Base-by-base conservation (phyloP, 2,113 vertebrate genomes). In the Pomatorhinus ruficollis region DNA sequence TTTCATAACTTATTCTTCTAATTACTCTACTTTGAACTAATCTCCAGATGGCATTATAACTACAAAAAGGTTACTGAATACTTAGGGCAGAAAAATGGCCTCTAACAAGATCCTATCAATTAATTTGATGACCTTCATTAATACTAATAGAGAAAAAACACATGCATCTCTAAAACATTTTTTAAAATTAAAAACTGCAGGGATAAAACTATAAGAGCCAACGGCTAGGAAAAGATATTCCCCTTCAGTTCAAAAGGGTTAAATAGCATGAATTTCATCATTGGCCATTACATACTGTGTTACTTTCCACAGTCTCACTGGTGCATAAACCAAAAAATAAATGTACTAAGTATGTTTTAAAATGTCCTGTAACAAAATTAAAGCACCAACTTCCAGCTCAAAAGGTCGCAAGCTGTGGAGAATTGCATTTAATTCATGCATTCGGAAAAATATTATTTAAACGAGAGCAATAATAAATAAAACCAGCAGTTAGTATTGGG, bases 1-100 rank as follows among this genome's bases (percentile, higher is more conserved):
- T 95, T 97, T 94, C 92, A 85, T 93, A 96, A 90, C 65, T 92
- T 85, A 95, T 47, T 93, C 82, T 79, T 70, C 71, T 95, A 91
- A 96, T 95, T 95, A 90, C 87, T 83, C 50, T 76, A 71, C 94
- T 95, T 90, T 88, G 78, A 96, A 81, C 80, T 90, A 64, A 94
- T 91, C 68, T 93, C 72, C 86, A 96, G 80, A 92, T 93, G 86
- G 80, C 69, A 91, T 65, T 89, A 30, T 61, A 84, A 68, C 83
- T 94, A 91, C 69, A 87, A 71, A 90, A 83, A 92, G 92, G 80
- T 78, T 93, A 90, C 54, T 12, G 40, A 84, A 87, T 25, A 87
- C 77, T 91, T 83, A 87, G 93, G 81, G 83, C 90, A 93, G 53
- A 92, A 84, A 83, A 37, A 94, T 37, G 28, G 83, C 69, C 86